phyloP scores from a whole-genome alignment of 2,113 vertebrate genomes.

The Neogobius melanostomus region DNA sequence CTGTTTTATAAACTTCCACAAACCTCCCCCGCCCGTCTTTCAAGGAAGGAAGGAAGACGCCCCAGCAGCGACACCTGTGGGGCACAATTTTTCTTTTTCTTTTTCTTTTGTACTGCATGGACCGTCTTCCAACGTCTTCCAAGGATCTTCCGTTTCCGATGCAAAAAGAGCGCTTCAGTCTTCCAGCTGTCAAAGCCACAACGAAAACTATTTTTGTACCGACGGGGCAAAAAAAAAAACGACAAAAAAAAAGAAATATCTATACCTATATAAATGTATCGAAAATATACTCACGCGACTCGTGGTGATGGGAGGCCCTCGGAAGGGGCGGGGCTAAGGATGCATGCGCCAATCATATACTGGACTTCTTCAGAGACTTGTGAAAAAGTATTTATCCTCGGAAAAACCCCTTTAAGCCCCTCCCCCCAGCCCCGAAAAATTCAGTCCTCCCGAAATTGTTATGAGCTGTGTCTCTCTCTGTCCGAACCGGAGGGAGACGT shows the following conservation, averaged over 20 bases:
- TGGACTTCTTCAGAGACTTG: slow-evolving; percentile 71
- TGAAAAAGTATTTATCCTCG: slow-evolving; percentile 71
- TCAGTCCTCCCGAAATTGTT: slow-evolving; percentile 48
- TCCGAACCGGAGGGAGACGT: slow-evolving; percentile 76
- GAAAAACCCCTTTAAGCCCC: slow-evolving; percentile 49
- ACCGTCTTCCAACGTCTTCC: slow-evolving; percentile 71
- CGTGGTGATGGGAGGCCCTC: background rate
- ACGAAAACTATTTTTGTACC: slow-evolving; percentile 78
- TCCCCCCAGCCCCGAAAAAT: slow-evolving; percentile 34
- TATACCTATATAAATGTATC: slow-evolving; percentile 61
- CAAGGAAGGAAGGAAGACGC: slow-evolving; percentile 14
- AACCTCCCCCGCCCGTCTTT: slow-evolving; percentile 29
- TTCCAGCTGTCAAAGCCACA: slow-evolving; percentile 76
- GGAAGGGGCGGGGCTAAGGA: slow-evolving; percentile 56
- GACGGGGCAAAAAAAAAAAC: slow-evolving; percentile 51
- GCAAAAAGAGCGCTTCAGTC: slow-evolving; percentile 62
- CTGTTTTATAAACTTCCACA: background rate
- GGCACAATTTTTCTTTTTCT: background rate
- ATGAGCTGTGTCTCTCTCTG: slow-evolving; percentile 82
- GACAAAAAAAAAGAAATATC: slow-evolving; percentile 31
- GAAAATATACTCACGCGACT: slow-evolving; percentile 61
- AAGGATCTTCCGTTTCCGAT: slow-evolving; percentile 63
- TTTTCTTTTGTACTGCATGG: slow-evolving; percentile 64
- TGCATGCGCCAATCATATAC: slow-evolving; percentile 81
- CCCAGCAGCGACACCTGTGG: slow-evolving; percentile 18